These are phyloP conservation scores for Drosophila neotestacea DNA, from an alignment of 2,888 invertebrate genomes.

Conservation along the genomic window DNA sequence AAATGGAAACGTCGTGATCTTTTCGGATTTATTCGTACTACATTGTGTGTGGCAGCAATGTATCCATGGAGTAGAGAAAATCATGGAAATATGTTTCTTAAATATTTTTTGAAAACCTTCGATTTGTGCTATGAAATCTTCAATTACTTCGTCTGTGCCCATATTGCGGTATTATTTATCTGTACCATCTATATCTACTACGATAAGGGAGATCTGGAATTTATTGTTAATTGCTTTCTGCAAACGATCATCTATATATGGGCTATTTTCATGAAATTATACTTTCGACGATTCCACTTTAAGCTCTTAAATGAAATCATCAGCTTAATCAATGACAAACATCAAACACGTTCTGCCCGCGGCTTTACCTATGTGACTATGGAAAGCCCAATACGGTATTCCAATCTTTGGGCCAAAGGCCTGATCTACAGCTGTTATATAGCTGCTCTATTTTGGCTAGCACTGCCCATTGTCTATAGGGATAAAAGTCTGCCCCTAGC, in stretches of 20 bases:
- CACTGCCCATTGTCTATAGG: constrained; percentile 64
- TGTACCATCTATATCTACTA: constrained; percentile 65
- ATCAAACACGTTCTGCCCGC: constrained; percentile 60
- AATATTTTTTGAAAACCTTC: constrained; percentile 5
- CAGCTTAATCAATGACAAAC: constrained; percentile 57
- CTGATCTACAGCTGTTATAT: constrained; percentile 46
- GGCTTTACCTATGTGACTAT: constrained; percentile 77
- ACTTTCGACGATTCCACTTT: constrained; percentile 62
- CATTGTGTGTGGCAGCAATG: constrained; percentile 63
- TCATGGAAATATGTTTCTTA: constrained; percentile 1
- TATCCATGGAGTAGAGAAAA: constrained; percentile 45
- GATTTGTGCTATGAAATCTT: constrained; percentile 59
- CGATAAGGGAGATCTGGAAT: constrained; percentile 58
- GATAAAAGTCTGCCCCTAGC: constrained; percentile 72
- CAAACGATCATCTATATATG: constrained; percentile 71
- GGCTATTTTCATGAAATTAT: constrained; percentile 64
- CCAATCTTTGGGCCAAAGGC: constrained; percentile 57
- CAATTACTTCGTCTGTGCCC: constrained; percentile 58
- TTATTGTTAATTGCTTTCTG: constrained; percentile 63
- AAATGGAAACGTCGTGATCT: constrained; percentile 59
- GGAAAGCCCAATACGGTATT: constrained; percentile 47
- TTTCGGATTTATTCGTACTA: constrained; percentile 60
- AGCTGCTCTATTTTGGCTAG: constrained; percentile 39
- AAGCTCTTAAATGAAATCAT: constrained; percentile 44
- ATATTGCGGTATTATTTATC: constrained; percentile 63